Base-by-base conservation (phyloP, 2,113 vertebrate species). In the Bungarus multicinctus region DNA sequence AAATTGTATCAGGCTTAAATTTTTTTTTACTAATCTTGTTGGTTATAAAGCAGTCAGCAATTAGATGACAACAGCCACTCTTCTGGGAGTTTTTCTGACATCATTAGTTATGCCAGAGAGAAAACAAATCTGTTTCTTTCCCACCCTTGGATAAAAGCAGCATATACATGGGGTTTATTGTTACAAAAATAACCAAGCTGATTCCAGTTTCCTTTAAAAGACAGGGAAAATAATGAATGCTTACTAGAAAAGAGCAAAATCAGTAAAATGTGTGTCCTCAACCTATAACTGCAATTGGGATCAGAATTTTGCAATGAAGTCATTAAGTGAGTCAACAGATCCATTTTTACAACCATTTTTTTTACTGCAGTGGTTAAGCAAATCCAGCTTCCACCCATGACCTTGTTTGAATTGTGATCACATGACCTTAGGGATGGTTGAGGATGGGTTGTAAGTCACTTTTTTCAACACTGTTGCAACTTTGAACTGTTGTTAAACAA, bases 141-240 rank as follows among this genome's bases (percentile, higher is more conserved):
- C 23, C 74, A n/a, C 25, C 52, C 52, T 93, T 74, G 95, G 91
- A 96, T 96, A 96, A 96, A 96, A 96, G 95, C 96, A 95, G 88
- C 93, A 96, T 95, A 96, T 95, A 95, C 93, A 97, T 94, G 58
- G 96, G 96, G 94, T 94, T 95, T 95, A 95, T 95, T 96, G 96
- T 96, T 97, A 97, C 95, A 97, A 97, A 97, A 97, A 97, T 97
- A 97, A 97, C 96, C 95, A 96, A 94, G 96, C 96, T 97, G 96
- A 97, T 97, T 97, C 96, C 95, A 96, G 95, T 94, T 94, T 96
- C 93, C 93, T 96, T 96, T 97, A 97, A 96, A 90, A 97, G 94
- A 94, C 96, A 97, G 93, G 95, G 95, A 94, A 96, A 97, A 97
- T 96, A 96, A 97, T 95, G 94, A 95, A 93, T 95, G 95, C 95